Base-by-base conservation (phyloP, 2,797 vertebrate species). In the Clarias platycephalus region DNA sequence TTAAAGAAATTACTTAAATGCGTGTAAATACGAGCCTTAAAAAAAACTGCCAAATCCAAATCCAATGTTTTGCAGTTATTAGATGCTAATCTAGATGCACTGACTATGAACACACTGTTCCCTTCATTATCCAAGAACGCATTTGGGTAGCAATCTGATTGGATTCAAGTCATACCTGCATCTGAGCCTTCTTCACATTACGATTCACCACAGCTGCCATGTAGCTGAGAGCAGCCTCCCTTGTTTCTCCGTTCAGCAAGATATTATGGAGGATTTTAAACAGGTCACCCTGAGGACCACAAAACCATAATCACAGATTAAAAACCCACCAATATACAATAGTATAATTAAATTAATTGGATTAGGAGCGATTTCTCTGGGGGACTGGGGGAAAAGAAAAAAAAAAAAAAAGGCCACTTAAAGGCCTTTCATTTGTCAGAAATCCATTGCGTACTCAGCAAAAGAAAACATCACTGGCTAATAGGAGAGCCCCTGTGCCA, bases 171-270 rank as follows among this genome's bases (percentile, higher is more conserved):
- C 84, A 87, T 93, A 98, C 98, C 97, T 99, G 98, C 97, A 99
- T 97, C 91, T 99, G 98, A 1, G 98, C 96, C 91, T 99, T 99
- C 90, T 99, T 99, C 94, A 98, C 96, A 92, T 99, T 99, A 91
- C 97, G 95, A 80, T 98, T 99, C 91, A 99, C 97, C 62, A 98
- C 64, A 89, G 97, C 95, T 80, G 97, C 97, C 98, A 99, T 99
- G 93, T 98, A 99, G 90, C 94, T 93, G 2, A 99, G 97, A 70
- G 98, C 97, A 0, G 96, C 96, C 89, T 99, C 98, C 2, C 98
- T 95, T 0, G 98, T 99, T 90, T 99, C 98, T 57, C 98, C 97
- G 0, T 99, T 99, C 67, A 99, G 93, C 82, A 99, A 91, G 90
- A 99, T 91, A 71, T 97, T 98, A 83, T 99, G 98, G 18, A 99